Evolutionary conservation across 2,888 invertebrate species (phyloP), one percentile per base, ranked within the genome.

Genomic region (Noctua fimbriata): DNA sequence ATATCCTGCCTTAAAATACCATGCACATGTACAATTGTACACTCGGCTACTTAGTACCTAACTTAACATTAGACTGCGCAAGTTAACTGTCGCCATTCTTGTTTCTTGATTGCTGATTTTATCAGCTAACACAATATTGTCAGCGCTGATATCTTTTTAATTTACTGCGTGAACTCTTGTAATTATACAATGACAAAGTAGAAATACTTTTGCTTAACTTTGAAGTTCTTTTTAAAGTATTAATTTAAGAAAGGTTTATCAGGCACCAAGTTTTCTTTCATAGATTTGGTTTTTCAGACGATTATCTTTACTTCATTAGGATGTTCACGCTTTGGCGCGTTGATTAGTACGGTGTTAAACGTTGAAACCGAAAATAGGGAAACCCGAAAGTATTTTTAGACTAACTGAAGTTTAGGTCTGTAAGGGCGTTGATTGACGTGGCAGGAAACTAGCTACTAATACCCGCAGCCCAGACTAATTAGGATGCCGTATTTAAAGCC

Each of bases 391-490:
- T 88, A 88, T 86, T 88, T 83, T 86, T 87, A 81, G 79, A 76
- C 44, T 70, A n/a, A 81, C 75, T 76, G 67, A 66, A 75, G 71
- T 82, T 84, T 79, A 77, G 82, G 63, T 76, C 75, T 80, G 79
- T 60, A 63, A 75, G 81, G 78, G 74, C 72, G 78, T 81, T 89
- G 89, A 89, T 88, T 89, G 89, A 88, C 89, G 86, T 86, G 80
- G 76, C 87, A 79, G 89, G 88, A 88, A 89, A 87, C 86, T 82
- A 82, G 75, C 81, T 79, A 77, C 89, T 79, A 77, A 86, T 81
- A 82, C 82, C 67, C 77, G 66, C 69, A 60, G 80, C 73, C 70
- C 78, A 63, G 65, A 86, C 86, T 86, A 87, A 89, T 89, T 87
- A 81, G 70, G 80, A 89, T 79, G 72, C 60, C 44, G 79, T 88